Evolutionary conservation across 2,797 vertebrate species (phyloP), one percentile per base, ranked within the genome.

Genomic region (Coreius guichenoti): DNA sequence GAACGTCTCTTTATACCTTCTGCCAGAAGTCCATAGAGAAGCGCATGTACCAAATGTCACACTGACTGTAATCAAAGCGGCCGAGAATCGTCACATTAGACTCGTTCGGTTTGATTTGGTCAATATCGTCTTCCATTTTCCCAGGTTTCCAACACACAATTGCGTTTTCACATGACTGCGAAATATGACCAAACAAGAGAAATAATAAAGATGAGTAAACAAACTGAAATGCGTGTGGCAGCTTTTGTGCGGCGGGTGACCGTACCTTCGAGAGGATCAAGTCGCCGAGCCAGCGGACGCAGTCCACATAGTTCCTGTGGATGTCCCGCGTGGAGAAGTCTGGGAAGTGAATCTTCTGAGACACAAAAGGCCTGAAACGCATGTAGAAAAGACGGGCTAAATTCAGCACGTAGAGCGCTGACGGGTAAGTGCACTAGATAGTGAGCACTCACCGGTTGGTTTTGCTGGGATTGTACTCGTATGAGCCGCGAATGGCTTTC

Each of bases 21-120:
- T 99, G 98, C 98, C 98, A 99, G 93, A 99, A 99, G 95, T 99
- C 98, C 98, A 99, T 99, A 87, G 98, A 99, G 95, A 99, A 99
- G 90, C 98, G 97, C 98, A 99, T 99, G 93, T 99, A 99, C 98
- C 98, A 99, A 90, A 99, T 99, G 93, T 99, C 98, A 93, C 98
- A 99, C 90, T 99, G 98, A 92, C 97, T 98, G 92, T 99, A 99
- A 88, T 99, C 98, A 74, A 99, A 99, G 90, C 98, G 96, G 17
- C 98, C 98, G 74, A 99, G 96, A 89, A 99, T 97, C 12, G 98
- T 99, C 93, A 99, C 98, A 4, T 99, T 99, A 5, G 98, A 99
- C 90, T 99, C 98, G 6, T 97, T 99, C 6, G 98, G 94, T 91
- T 99, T 99, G 87, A 99, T 98, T 94, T 94, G 97, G 90, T 99